These are phyloP conservation scores for Metopolophium dirhodum DNA, from an alignment of 1,140 invertebrate species.

Conservation along the genomic window DNA sequence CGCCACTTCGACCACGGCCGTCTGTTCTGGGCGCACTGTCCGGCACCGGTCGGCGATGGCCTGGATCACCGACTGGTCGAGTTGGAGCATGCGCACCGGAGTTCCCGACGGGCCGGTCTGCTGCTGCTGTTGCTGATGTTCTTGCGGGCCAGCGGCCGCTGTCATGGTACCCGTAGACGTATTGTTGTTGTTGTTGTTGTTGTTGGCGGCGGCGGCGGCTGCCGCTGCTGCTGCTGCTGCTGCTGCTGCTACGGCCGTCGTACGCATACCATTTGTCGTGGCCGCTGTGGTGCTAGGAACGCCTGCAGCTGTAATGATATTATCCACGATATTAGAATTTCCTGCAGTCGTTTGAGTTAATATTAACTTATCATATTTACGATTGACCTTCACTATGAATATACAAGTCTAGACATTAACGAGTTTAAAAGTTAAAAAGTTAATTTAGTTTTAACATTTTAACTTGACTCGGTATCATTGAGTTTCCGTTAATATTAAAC, in stretches of 20 bases:
- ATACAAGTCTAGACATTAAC: no score
- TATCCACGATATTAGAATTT: neutral
- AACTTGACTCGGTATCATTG: no score
- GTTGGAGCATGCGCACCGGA: constrained; percentile 64
- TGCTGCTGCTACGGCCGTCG: neutral
- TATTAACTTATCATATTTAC: no score
- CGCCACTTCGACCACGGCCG: constrained; percentile 64
- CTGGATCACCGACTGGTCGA: constrained; percentile 64
- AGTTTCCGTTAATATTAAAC: no score
- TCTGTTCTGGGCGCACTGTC: constrained; percentile 64
- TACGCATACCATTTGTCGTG: constrained; percentile 29
- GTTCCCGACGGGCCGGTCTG: constrained; percentile 60
- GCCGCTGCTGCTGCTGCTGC: neutral
- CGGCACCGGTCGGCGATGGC: constrained; percentile 65
- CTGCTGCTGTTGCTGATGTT: constrained; percentile 3
- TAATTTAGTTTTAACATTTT: no score
- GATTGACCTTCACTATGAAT: no score
- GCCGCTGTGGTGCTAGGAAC: neutral
- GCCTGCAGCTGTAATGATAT: neutral
- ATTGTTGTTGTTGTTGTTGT: neutral
- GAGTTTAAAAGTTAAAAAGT: no score
- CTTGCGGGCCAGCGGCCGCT: neutral
- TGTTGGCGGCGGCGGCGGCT: neutral
- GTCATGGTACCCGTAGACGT: constrained; percentile 28
- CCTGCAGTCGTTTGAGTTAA: no score